Percentiles rank a stretch among this genome's conserved stretches.
Conservation (phyloP, 2,113 vertebrate species). For the Geococcyx californianus region DNA sequence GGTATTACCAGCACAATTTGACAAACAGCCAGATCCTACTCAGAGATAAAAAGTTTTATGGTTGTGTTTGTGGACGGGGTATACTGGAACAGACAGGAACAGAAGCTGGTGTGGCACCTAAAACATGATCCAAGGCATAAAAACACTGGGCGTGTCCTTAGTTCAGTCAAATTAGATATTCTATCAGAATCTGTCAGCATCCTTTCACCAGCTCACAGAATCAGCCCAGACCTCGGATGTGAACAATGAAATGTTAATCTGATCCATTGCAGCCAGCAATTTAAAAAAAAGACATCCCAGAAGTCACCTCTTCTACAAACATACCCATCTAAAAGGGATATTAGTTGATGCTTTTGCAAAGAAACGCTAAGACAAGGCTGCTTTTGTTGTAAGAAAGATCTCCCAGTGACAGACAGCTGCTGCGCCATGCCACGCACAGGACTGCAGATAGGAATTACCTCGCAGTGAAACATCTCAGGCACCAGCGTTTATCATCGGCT, state of each 20-base stretch:
- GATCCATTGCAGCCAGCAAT: constrained; percentile 14
- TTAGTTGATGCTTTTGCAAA: constrained; percentile 31
- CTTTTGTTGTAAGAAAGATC: constrained; percentile 41
- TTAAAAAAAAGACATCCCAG: constrained; percentile 17
- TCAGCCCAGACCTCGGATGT: background rate
- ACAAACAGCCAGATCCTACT: background rate
- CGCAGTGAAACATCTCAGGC: background rate
- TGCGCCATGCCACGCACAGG: background rate
- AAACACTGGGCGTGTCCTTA: background rate
- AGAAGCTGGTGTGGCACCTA: background rate
- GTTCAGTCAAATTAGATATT: background rate
- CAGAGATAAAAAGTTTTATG: background rate
- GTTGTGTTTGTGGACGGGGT: background rate
- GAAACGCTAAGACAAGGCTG: constrained; percentile 25
- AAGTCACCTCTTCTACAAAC: constrained; percentile 62
- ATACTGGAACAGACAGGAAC: background rate
- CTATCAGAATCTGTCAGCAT: constrained; percentile 5
- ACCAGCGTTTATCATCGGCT: constrained; percentile 40
- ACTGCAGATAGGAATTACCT: constrained; percentile 24
- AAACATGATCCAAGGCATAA: background rate
- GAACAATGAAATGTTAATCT: constrained; percentile 58
- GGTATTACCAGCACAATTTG: background rate
- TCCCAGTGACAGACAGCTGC: constrained; percentile 58
- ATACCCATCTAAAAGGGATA: constrained; percentile 28
- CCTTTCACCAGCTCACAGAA: background rate